phyloP scores from a whole-genome alignment of 2,888 invertebrate genomes.

The Scaptomyza polygonia region DNA sequence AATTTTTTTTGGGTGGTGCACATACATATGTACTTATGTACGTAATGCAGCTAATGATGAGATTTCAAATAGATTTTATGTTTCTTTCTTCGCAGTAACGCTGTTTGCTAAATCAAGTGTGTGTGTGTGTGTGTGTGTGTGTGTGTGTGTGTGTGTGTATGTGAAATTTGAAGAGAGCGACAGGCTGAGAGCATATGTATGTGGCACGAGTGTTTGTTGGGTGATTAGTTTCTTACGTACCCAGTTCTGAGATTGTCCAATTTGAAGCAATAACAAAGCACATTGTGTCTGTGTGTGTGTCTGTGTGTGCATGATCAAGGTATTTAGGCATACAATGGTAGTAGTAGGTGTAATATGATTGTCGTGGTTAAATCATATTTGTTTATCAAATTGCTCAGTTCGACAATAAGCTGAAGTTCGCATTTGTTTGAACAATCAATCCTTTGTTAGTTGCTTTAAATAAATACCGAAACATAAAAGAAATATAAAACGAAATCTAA shows the following conservation, averaged over 20 bases:
- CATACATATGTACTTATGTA: constrained; percentile 41
- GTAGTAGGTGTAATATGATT: too few relatives aligned
- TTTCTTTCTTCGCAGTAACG: constrained; percentile 18
- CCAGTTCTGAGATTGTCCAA: constrained; percentile 32
- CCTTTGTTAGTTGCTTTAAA: constrained; percentile 31
- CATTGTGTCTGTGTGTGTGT: constrained; percentile 34
- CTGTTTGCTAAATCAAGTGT: constrained; percentile 38
- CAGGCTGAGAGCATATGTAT: constrained; percentile 3
- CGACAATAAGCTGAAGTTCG: constrained; percentile 13
- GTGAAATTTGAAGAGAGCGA: background rate
- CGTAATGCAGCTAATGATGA: constrained; percentile 10
- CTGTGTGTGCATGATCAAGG: constrained; percentile 19
- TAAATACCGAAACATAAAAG: constrained; percentile 4
- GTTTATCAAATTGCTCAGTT: constrained; percentile 12
- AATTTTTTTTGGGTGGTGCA: background rate
- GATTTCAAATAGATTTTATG: constrained; percentile 4
- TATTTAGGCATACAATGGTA: too few relatives aligned
- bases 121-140: too few relatives aligned
- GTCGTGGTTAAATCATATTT: constrained; percentile 1
- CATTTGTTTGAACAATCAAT: constrained; percentile 6
- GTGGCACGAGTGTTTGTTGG: constrained; percentile 1
- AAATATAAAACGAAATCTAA: constrained; percentile 8
- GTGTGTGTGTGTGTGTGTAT: constrained; percentile 15
- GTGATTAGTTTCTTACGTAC: background rate
- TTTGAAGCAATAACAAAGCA: constrained; percentile 71